Base-by-base conservation (phyloP, 2,888 invertebrate genomes). In the Homarus gammarus region DNA sequence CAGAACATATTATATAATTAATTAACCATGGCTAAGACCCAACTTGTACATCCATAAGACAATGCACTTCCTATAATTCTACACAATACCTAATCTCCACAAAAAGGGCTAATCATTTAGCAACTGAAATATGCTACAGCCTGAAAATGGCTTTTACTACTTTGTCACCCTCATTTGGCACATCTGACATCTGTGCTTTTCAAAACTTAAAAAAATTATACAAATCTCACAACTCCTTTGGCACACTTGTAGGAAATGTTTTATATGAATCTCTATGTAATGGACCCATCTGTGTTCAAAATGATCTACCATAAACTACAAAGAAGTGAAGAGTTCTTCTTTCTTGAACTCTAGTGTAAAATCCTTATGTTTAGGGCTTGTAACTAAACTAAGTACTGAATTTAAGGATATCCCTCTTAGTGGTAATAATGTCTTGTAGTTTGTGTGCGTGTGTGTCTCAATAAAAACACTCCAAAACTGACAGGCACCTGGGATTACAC, bases 161-260 rank as follows among this genome's bases (percentile, higher is more conserved):
- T 78, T 70, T 64, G 78, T 51, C 86, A 78, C 86, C 51, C 68
- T 70, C 40, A 44, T 79, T 86, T 86, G 86, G 86, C 86, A 86
- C 86, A 70, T 77, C 61, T 27, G 85, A 78, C 75, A 51, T 68
- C 33, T 86, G 68, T 78, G 78, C 86, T 78, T 68, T 38, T 36
- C 12, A 51, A 72, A 84, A 40, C 70, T n/a, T n/a, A 27, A 73
- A 84, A 40, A 49, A 72, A 72, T 49, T 10, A 15, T 51, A 73
- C 6, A 44, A 73, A 27, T 51, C n/a, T 51, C 12, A 49, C 36
- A 27, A 68, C n/a, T 38, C 61, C 68, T 82, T 82, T 82, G 82
- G 82, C 82, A 82, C 82, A 82, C 40, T 18, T 61, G 31, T 61
- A 82, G 68, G 64, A 68, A 82, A 82, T 64, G 64, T 12, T 22